Base-by-base conservation (phyloP, 2,888 invertebrate genomes). In the Taenaris catops region DNA sequence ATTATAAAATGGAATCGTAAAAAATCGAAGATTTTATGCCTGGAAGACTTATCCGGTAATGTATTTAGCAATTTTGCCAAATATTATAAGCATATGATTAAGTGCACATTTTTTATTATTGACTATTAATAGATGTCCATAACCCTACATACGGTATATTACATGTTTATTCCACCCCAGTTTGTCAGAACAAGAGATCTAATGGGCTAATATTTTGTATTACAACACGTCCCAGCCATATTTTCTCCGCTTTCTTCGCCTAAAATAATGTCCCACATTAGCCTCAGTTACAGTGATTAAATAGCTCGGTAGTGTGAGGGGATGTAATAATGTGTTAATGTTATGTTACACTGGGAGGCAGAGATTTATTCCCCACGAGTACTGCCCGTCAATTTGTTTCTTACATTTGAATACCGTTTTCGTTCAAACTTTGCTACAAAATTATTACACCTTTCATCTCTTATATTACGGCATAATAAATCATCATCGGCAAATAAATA, bases 281-380 rank as follows among this genome's bases (percentile, higher is more conserved):
- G 79, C 69, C 62, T 54, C 74, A 76, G 81, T 79, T 70, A 80
- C 81, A 79, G 74, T 80, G 81, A 83, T 83, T 80, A 81, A 81
- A 66, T 65, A 80, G 70, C 65, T 71, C 41, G 61, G 62, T 59
- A 58, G 60, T 63, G 64, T 58, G 55, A 57, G 59, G 60, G 66
- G 62, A 64, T 67, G 71, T 69, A 65, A 67, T 75, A 72, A 69
- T 68, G 64, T 63, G 61, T 63, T 26, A 45, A 36, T 34, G 23
- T 18, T 36, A 12, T 31, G 14, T 40, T 34, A 37, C 34, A 27
- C 34, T 32, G 1, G n/a, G 35, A 34, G 26, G 20, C 31, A 27
- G 2, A 11, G 38, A 38, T 26, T 38, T n/a, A n/a, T n/a, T n/a
- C n/a, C n/a, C n/a, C n/a, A n/a, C n/a, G n/a, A n/a, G n/a, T n/a